Evolutionary conservation across 2,888 invertebrate genomes (phyloP), one percentile per base, ranked within the genome.

Genomic region (Allolobophora icterica): DNA sequence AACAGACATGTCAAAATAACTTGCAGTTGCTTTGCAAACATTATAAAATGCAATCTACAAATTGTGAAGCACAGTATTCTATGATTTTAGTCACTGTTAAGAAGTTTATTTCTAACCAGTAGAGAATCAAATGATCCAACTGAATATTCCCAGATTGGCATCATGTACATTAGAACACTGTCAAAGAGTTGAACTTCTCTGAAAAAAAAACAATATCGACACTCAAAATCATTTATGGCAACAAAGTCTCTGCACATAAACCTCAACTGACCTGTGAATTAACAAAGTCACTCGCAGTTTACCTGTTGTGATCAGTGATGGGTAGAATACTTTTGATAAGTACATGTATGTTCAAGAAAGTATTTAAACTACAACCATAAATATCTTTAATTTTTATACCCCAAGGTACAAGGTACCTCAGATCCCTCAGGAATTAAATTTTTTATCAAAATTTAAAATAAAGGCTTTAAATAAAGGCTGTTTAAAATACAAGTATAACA

Each of bases 101-200:
- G 8, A n/a, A 71, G 71, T 71, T 71, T 30, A 21, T n/a, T 71
- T 71, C 87, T 87, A 21, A 87, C 87, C 38, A n/a, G 34, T 38
- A 87, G 34, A 38, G 35, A 87, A 38, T 38, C 87, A 87, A 87
- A 87, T 87, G 87, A 87, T 87, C 87, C 87, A 35, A 38, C 35
- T 24, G 87, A 87, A 87, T 35, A 87, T 87, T 87, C 87, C 87
- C 87, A 87, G 38, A 87, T 35, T 35, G 87, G 87, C 34, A 87
- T 38, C 38, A 87, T 38, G n/a, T 87, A 87, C 34, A 38, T 38
- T 21, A 87, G 87, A 38, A 87, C 87, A 87, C 87, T 87, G 38
- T 87, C 87, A 87, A 87, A 38, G 38, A 87, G 87, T 34, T 87
- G 35, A 34, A 38, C 87, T 19, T 24, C 38, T 33, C 87, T 87